Evolutionary conservation across 2,113 vertebrate species (phyloP), one percentile per base, ranked within the genome.

Genomic region (Emydocephalus ijimae): DNA sequence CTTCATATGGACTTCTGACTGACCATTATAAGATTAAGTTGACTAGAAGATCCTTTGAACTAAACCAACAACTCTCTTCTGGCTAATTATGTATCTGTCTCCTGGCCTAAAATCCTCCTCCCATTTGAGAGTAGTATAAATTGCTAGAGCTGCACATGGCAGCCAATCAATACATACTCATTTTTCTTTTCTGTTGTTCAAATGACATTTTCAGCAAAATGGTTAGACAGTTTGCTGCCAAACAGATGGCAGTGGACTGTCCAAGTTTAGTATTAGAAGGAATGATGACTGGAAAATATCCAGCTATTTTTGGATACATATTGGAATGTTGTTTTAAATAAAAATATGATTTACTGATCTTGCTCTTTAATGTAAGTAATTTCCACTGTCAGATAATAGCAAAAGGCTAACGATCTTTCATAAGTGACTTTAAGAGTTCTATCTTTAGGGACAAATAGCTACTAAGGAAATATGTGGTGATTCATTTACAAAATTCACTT

Each of bases 311-410:
- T 94, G 92, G 87, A 92, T 93, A 92, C 59, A 94, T 93, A 93
- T 93, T 91, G 91, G 91, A 95, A 93, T 93, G 94, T 86, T 85
- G 93, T 92, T 81, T 74, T 54, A 81, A 90, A 54, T 86, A 94
- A 94, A 95, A 55, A 34, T 91, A 45, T 69, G 95, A 50, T 39
- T 91, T 95, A 90, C 94, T 95, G 85, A 87, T 91, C 94, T 1
- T 94, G 39, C 92, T 97, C 95, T 95, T 90, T 81, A 81, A 81
- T 2, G 18, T 39, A 45, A 50, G 24, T 52, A 87, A 87, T 50
- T 24, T n/a, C 50, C 48, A 87, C 18, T 54, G 86, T n/a, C 87
- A 88, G 29, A 88, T 88, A 88, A 61, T 54, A n/a, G 50, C 87
- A 54, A 87, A 50, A n/a, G 50, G 86, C 26, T 48, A 86, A 86